A percentile compares a stretch with the other conserved stretches of the same genome.
Evolutionary conservation across 2,888 invertebrate species (phyloP).

Genomic region (Epistrophe grossulariae): DNA sequence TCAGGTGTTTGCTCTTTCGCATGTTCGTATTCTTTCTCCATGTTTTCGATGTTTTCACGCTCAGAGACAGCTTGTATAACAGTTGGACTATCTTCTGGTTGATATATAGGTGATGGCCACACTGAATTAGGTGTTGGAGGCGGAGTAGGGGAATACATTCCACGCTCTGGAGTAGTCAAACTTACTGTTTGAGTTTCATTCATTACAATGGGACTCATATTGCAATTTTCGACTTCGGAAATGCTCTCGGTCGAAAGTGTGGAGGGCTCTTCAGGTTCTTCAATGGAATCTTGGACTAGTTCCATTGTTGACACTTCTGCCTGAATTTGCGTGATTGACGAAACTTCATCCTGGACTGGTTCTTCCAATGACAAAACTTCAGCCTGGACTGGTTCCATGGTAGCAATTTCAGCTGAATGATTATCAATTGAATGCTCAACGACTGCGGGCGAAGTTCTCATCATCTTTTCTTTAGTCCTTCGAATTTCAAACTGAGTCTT

Average conservation of each 20-base stretch:
- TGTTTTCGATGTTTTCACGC: constrained; percentile 67
- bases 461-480: constrained; percentile 79
- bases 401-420: constrained; percentile 43
- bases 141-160: constrained; percentile 54
- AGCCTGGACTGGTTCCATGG: not conserved
- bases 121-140: constrained; percentile 35
- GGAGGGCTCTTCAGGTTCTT: constrained; percentile 13
- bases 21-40: constrained; percentile 63
- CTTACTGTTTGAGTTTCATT: constrained; percentile 2
- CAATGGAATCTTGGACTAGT: not conserved
- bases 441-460: constrained; percentile 41
- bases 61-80: constrained; percentile 61
- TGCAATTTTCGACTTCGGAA: not conserved
- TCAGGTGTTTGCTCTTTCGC: constrained; percentile 44
- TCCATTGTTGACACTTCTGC: not conserved
- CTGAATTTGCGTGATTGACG: not conserved
- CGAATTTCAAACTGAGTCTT: constrained; percentile 81
- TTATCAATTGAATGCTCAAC: constrained; percentile 19
- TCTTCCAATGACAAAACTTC: not conserved
- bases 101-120: constrained; percentile 46
- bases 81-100: constrained; percentile 44
- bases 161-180: constrained; percentile 56
- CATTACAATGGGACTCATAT: not conserved
- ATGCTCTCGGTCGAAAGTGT: not conserved
- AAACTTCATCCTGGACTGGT: not conserved